Base-by-base conservation (phyloP, 2,888 invertebrate genomes). In the Cryptocephalus moraei region DNA sequence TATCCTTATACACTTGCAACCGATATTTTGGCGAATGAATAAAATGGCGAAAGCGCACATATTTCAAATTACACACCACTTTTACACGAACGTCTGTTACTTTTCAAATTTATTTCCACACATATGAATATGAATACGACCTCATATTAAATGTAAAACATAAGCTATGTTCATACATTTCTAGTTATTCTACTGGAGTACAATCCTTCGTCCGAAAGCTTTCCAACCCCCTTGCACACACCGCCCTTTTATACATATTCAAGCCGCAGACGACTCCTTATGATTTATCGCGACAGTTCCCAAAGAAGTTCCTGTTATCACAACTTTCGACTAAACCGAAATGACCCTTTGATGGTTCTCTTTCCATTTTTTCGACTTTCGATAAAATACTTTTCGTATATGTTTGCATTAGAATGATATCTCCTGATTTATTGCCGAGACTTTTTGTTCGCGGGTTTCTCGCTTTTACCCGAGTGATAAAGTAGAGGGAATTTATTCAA, bases 271-370 rank as follows among this genome's bases (percentile, higher is more conserved):
- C 12, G 64, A 62, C 60, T 65, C 64, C 63, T 64, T 62, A 62
- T 67, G 67, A 67, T 67, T 67, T 67, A 67, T 63, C 60, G 53
- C 51, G 59, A 56, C 59, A 61, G 63, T 58, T 62, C 63, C 60
- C 61, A 59, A 58, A 61, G 61, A 66, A 67, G 59, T 66, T 65
- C 61, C 63, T 62, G 64, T 65, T 67, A 66, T 66, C 66, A 62
- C 57, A 55, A 57, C 57, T 57, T 58, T 42, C 31, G 42, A 32
- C 31, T 10, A 42, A 32, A 42, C 42, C 32, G 33, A 32, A 42
- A 42, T 42, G 42, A 42, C 42, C 42, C 31, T 42, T 42, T 42
- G 42, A 42, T 42, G 42, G 31, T 32, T 32, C 11, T 42, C 32
- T 33, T 42, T 42, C 32, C 42, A 42, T 42, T 42, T 33, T 42